Evolutionary conservation across 2,113 vertebrate genomes (phyloP).

Genomic region (Phyllostomus hastatus): DNA sequence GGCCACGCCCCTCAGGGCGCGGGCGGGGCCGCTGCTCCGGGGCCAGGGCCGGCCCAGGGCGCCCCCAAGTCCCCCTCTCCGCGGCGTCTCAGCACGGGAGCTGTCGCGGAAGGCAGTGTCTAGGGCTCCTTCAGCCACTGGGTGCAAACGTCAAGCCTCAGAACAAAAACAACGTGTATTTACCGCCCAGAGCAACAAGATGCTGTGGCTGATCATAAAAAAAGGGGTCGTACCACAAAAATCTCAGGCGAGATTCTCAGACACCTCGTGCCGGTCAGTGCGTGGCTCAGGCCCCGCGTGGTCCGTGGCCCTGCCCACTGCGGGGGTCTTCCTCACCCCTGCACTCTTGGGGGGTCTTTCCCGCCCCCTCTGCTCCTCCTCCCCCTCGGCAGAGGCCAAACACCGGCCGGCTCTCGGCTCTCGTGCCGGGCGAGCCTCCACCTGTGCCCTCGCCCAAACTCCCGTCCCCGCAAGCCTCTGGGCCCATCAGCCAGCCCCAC

Average conservation of each 20-base stretch:
- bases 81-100: neutral
- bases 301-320: too few relatives aligned
- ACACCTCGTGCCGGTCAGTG: neutral
- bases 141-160: neutral
- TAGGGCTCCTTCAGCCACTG: neutral
- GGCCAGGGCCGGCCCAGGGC: neutral
- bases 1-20: neutral
- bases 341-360: too few relatives aligned
- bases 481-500: fast-evolving
- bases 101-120: neutral
- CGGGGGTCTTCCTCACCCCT: neutral
- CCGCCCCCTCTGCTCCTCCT: neutral
- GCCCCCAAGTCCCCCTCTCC: too few relatives aligned
- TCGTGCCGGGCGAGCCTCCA: neutral
- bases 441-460: neutral
- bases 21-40: too few relatives aligned
- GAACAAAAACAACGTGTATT: neutral
- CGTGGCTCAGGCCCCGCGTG: neutral
- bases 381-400: neutral
- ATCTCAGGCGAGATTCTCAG: neutral
- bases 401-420: neutral
- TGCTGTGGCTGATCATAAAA: neutral
- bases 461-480: neutral
- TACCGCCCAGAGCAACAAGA: neutral
- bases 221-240: neutral